Evolutionary conservation across 2,113 vertebrate species (phyloP).

Genomic region (Gobius niger): DNA sequence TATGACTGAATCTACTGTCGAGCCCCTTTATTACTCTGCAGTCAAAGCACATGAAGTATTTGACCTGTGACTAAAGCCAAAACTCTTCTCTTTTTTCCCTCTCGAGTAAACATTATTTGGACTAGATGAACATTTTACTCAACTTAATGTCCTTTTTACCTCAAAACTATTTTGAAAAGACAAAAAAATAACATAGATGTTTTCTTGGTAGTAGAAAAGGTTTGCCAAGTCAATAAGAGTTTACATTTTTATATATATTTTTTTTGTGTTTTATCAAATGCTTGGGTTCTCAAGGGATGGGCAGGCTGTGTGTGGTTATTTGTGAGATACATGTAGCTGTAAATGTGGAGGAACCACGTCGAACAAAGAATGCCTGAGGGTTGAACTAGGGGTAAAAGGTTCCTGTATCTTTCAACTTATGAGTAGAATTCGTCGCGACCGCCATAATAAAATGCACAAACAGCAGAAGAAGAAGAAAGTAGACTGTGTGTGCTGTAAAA

Average conservation of each 20-base stretch:
- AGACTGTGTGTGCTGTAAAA: too few species aligned
- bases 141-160: constrained; percentile 1
- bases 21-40: constrained; percentile 67
- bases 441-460: too few species aligned
- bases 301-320: neutral
- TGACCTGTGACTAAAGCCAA: constrained; percentile 61
- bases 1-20: constrained; percentile 52
- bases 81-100: constrained; percentile 43
- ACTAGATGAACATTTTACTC: constrained; percentile 11
- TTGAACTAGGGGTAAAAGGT: too few species aligned
- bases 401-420: too few species aligned
- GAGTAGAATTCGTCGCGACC: too few species aligned
- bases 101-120: constrained; percentile 7
- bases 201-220: neutral
- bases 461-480: too few species aligned
- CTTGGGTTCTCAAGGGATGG: neutral
- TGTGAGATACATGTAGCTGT: neutral
- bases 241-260: neutral
- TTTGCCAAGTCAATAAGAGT: constrained; percentile 1
- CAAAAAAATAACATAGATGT: neutral
- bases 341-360: neutral
- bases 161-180: neutral
- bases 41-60: constrained; percentile 58
- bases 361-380: neutral
- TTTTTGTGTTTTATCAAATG: neutral